Conservation (phyloP, 2,797 vertebrate genomes). For the Microtus obscurus region DNA sequence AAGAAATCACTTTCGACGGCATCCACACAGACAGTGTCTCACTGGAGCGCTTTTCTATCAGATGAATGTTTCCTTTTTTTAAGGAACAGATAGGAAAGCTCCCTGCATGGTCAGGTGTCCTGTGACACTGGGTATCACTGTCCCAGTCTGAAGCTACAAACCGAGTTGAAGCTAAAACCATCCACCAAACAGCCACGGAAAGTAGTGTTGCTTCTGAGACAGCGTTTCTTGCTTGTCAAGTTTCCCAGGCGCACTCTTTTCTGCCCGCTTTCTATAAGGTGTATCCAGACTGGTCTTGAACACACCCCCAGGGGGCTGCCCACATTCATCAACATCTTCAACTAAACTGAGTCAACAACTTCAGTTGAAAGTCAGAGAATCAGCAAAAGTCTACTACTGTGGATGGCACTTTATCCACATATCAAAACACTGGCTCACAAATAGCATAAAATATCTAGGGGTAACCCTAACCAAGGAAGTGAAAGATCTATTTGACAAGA, state of each 20-base stretch:
- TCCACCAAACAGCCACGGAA: background rate
- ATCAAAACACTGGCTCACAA: background rate
- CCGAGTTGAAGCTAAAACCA: background rate
- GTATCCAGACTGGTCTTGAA: background rate
- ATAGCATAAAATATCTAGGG: no score
- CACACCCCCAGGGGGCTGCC: background rate
- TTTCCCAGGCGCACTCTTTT: background rate
- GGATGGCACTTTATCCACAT: background rate
- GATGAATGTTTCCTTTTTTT: background rate
- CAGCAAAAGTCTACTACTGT: background rate
- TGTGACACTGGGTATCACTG: background rate
- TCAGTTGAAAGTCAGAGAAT: background rate
- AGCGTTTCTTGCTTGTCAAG: background rate
- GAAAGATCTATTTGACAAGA: no score
- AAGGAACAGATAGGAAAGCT: background rate
- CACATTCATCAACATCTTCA: background rate
- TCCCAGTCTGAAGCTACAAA: background rate
- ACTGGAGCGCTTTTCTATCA: background rate
- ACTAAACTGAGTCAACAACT: no score
- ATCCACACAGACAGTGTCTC: background rate
- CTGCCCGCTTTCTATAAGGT: background rate
- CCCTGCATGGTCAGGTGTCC: background rate
- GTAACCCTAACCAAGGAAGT: no score
- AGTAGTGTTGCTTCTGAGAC: background rate
- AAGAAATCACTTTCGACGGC: constrained; percentile 2